Percentiles rank a stretch among this genome's conserved stretches.
These are phyloP conservation scores for Mycteria americana DNA, from an alignment of 2,797 vertebrate genomes.

Conservation along the genomic window DNA sequence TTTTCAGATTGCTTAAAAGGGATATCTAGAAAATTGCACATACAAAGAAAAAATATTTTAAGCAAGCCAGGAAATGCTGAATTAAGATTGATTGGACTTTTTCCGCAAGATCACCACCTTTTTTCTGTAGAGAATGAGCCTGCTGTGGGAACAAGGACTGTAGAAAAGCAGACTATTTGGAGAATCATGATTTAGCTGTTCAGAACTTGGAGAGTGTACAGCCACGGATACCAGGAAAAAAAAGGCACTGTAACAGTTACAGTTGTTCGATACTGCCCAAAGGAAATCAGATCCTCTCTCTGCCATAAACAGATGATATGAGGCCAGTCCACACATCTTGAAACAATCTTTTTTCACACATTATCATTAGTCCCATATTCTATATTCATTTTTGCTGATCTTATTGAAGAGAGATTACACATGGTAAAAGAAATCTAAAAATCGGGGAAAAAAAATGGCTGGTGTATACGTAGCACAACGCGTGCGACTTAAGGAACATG, in stretches of 20 bases:
- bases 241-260: not conserved
- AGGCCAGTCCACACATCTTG: not conserved
- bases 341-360: not conserved
- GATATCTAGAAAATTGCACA: not conserved
- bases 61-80: not conserved
- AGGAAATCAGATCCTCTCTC: not conserved
- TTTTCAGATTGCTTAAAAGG: not conserved
- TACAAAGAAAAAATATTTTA: not conserved
- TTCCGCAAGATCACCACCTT: not conserved
- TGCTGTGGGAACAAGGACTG: not conserved
- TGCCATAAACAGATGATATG: not conserved
- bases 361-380: not conserved
- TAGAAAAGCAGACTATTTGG: not conserved
- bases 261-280: not conserved
- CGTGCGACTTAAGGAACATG: fast-evolving
- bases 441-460: fast-evolving
- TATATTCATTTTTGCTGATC: not conserved
- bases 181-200: not conserved
- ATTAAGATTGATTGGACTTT: not conserved
- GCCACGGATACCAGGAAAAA: not conserved
- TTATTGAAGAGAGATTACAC: not conserved
- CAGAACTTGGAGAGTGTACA: not conserved
- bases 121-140: not conserved
- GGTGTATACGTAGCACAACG: fast-evolving
- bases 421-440: not conserved